Conservation (phyloP, 2,888 invertebrate genomes). For the Conistra vaccinii region DNA sequence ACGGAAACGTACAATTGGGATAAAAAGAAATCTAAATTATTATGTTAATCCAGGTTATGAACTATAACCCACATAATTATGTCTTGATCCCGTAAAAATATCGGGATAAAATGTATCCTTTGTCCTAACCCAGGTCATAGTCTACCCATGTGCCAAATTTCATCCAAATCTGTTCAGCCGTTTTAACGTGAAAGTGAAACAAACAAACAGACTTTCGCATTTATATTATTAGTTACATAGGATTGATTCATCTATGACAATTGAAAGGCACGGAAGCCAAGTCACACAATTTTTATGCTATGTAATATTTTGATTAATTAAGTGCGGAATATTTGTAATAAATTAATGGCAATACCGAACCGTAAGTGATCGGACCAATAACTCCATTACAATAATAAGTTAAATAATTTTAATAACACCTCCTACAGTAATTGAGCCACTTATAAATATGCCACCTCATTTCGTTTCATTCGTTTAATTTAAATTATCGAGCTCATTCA, state of each 20-base stretch:
- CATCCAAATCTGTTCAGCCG: no score
- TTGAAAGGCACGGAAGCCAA: background rate
- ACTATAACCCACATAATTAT: no score
- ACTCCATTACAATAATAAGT: conserved; percentile 4
- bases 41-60: no score
- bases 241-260: background rate
- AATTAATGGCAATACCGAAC: background rate
- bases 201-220: no score
- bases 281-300: background rate
- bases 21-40: no score
- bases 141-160: no score
- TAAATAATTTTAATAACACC: background rate
- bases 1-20: no score
- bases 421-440: conserved; percentile 21
- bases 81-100: no score
- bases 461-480: background rate
- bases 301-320: background rate
- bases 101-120: no score
- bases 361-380: background rate
- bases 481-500: conserved; percentile 6
- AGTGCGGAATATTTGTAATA: background rate
- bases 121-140: no score
- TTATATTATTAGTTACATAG: no score
- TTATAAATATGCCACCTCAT: conserved; percentile 11
- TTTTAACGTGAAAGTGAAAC: no score